These are phyloP conservation scores for Microchrysa polita DNA, from an alignment of 2,888 invertebrate genomes.

Conservation along the genomic window DNA sequence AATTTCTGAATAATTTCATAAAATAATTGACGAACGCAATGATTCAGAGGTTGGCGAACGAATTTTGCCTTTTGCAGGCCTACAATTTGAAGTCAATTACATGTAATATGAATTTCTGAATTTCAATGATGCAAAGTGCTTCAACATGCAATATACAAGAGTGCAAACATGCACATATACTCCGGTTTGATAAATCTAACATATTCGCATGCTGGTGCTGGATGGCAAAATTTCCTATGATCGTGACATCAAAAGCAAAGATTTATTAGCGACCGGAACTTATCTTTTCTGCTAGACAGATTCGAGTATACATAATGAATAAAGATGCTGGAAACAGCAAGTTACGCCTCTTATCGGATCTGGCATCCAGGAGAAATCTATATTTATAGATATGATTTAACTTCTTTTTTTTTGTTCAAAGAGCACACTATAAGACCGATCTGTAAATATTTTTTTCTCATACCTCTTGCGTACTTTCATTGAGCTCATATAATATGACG, in stretches of 20 bases:
- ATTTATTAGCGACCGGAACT: conserved; percentile 37
- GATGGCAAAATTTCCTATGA: neutral
- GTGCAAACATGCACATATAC: neutral
- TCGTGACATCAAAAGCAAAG: conserved; percentile 20
- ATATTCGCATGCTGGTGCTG: neutral
- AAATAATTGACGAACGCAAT: conserved; percentile 31
- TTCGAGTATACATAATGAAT: too few relatives aligned
- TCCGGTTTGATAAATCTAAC: neutral
- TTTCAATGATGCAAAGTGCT: conserved; percentile 14
- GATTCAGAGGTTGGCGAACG: conserved; percentile 29
- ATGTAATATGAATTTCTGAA: too few relatives aligned
- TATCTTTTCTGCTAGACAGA: neutral
- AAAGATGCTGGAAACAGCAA: neutral
- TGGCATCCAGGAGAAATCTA: conserved; percentile 19
- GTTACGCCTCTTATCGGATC: neutral
- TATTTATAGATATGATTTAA: conserved; percentile 30
- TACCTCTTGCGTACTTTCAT: neutral
- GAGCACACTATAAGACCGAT: neutral
- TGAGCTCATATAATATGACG: conserved; percentile 6
- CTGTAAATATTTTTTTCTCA: neutral
- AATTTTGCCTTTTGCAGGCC: conserved; percentile 17
- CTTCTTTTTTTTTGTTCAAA: neutral
- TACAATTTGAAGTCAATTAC: neutral
- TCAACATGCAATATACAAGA: neutral
- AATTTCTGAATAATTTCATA: conserved; percentile 30